Conservation (phyloP, 2,888 invertebrate genomes). For the Ochlodes sylvanus region DNA sequence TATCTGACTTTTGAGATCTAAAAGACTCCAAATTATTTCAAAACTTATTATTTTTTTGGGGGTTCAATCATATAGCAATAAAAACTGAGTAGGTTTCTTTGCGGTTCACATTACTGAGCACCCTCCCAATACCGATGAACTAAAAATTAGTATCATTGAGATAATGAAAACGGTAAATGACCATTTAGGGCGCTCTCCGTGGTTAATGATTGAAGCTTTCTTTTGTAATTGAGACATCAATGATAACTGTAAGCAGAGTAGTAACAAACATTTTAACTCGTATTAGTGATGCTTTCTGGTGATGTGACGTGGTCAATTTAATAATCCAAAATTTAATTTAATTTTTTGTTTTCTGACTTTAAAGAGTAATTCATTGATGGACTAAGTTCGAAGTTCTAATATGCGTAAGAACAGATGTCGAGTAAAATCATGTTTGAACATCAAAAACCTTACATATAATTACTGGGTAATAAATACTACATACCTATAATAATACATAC, state of each 20-base stretch:
- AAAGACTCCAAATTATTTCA: no score
- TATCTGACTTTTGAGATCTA: no score
- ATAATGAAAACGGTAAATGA: slow-evolving; percentile 28
- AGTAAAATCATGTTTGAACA: neutral
- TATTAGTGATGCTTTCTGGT: neutral
- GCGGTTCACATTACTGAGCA: slow-evolving; percentile 5
- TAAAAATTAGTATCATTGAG: slow-evolving; percentile 23
- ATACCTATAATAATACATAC: no score
- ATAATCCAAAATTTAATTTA: neutral
- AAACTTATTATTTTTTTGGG: neutral
- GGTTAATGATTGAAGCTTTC: slow-evolving; percentile 9
- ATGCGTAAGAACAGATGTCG: neutral
- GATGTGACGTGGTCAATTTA: neutral
- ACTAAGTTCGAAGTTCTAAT: no score
- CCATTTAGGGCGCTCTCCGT: slow-evolving; percentile 16
- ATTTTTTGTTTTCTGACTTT: no score
- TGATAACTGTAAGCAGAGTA: neutral
- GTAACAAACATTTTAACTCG: neutral
- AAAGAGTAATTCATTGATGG: no score
- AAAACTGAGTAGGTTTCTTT: slow-evolving; percentile 6
- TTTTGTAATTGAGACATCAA: slow-evolving; percentile 17
- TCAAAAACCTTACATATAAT: no score
- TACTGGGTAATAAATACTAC: no score
- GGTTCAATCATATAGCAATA: neutral
- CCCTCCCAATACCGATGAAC: slow-evolving; percentile 8